Evolutionary conservation across 2,888 invertebrate species (phyloP).

Genomic region (Drosophila suboccidentalis): DNA sequence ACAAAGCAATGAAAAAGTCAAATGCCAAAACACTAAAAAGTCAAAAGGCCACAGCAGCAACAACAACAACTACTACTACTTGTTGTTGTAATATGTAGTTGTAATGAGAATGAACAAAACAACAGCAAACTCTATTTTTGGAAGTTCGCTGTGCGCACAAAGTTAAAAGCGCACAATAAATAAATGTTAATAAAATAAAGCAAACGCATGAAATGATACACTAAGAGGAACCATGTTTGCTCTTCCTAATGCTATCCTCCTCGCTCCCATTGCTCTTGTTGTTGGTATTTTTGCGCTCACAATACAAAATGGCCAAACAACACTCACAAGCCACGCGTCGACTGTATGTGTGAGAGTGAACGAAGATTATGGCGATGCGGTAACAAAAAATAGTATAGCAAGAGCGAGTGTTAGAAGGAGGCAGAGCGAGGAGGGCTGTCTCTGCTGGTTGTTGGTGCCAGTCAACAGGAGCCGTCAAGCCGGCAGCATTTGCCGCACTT

Average conservation of each 20-base stretch:
- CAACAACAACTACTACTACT: slow-evolving; percentile 26
- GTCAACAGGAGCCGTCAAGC: slow-evolving; percentile 28
- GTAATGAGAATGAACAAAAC: slow-evolving; percentile 58
- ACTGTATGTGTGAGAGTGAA: slow-evolving; percentile 27
- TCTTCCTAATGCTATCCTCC: slow-evolving; percentile 39
- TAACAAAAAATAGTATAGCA: slow-evolving; percentile 11
- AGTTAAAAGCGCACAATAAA: slow-evolving; percentile 70
- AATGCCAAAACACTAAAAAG: slow-evolving; percentile 74
- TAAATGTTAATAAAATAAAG: slow-evolving; percentile 76
- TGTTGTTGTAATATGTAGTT: slow-evolving; percentile 55
- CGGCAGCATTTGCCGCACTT: slow-evolving; percentile 23
- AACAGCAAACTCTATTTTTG: slow-evolving; percentile 18
- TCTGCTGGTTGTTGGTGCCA: slow-evolving; percentile 8
- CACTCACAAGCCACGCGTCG: neutral
- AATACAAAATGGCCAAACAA: slow-evolving; percentile 21
- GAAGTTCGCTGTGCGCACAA: slow-evolving; percentile 23
- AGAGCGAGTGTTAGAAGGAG: slow-evolving; percentile 9
- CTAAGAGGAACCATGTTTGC: slow-evolving; percentile 15
- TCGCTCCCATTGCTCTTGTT: slow-evolving; percentile 2
- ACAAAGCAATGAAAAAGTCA: slow-evolving; percentile 57
- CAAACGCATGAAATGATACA: slow-evolving; percentile 71
- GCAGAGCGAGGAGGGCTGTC: neutral
- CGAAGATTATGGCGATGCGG: slow-evolving; percentile 22
- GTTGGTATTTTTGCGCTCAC: slow-evolving; percentile 12
- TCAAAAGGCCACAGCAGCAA: slow-evolving; percentile 69